Evolutionary conservation across 2,113 vertebrate species (phyloP).

Genomic region (Paradoxurus hermaphroditus): DNA sequence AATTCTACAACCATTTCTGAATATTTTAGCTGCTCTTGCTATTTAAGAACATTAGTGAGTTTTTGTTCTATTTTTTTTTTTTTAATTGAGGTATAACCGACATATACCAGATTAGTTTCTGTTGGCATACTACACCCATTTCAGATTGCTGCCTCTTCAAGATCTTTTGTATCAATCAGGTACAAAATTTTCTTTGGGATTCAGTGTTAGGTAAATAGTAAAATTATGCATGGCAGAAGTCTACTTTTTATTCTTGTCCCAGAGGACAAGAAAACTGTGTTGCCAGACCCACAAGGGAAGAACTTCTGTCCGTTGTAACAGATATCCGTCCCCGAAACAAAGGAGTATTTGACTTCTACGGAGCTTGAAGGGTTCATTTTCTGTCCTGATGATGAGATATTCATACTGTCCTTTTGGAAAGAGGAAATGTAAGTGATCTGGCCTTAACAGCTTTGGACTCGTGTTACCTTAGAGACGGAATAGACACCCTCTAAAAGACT

Average conservation of each 20-base stretch:
- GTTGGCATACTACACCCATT: neutral
- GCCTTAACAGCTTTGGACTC: neutral
- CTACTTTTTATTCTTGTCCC: neutral
- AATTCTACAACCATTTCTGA: neutral
- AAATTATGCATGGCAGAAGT: neutral
- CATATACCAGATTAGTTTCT: neutral
- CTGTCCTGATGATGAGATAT: neutral
- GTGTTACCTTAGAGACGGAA: neutral
- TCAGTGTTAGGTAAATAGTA: conserved; percentile 33
- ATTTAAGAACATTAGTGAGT: neutral
- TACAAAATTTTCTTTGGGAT: conserved; percentile 26
- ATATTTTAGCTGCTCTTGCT: neutral
- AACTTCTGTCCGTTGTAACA: neutral
- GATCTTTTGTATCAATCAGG: neutral
- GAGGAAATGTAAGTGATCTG: neutral
- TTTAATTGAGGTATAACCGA: neutral
- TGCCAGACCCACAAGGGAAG: neutral
- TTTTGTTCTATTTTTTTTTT: conserved; percentile 17
- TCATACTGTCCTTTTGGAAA: neutral
- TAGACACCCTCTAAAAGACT: neutral
- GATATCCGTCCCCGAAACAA: neutral
- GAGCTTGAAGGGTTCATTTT: neutral
- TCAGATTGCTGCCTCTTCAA: conserved; percentile 15
- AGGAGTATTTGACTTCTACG: neutral
- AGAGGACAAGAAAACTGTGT: neutral